Evolutionary conservation across 2,797 vertebrate genomes (phyloP), one percentile per base, ranked within the genome.

Genomic region (Ctenopoma multispine): DNA sequence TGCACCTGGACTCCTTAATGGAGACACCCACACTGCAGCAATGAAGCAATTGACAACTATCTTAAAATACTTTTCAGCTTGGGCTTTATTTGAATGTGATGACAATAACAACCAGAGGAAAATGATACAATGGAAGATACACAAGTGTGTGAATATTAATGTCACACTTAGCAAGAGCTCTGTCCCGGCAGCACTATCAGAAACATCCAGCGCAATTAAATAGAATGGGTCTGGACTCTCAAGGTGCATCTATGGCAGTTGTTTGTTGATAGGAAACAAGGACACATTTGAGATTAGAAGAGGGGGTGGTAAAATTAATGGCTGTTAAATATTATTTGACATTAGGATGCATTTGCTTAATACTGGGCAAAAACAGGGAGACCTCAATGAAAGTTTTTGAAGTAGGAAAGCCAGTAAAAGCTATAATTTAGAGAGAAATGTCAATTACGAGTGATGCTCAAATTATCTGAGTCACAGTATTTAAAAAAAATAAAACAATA

Each of bases 211-310:
- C 72, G 72, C 82, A 90, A 90, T 90, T 93, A 91, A 87, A 88
- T 88, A 86, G 75, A 78, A 77, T 27, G 27, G 79, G 79, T 86
- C 91, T 89, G 93, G 90, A 92, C 93, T 91, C 93, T 93, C 90
- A 92, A 82, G 82, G 84, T 90, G 80, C 74, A 80, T 72, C 77
- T 77, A 86, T 70, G 85, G 81, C 75, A 78, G 80, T 86, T 86
- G 87, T 87, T 91, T 89, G 80, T 85, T 90, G 83, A 87, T 69
- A 77, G 63, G 50, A 85, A 90, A 89, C 77, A 85, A 87, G 81
- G 87, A 89, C 74, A 86, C 69, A 83, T 85, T 76, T 87, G 80
- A 90, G 87, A 92, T 89, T 90, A 85, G 80, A 86, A 73, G 72
- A 74, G 60, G 72, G 63, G 17, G 69, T 62, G 68, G 72, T 65